A percentile compares a stretch with the other conserved stretches of the same genome.
Conservation (phyloP, 2,113 vertebrate genomes). For the Spermophilus dauricus region DNA sequence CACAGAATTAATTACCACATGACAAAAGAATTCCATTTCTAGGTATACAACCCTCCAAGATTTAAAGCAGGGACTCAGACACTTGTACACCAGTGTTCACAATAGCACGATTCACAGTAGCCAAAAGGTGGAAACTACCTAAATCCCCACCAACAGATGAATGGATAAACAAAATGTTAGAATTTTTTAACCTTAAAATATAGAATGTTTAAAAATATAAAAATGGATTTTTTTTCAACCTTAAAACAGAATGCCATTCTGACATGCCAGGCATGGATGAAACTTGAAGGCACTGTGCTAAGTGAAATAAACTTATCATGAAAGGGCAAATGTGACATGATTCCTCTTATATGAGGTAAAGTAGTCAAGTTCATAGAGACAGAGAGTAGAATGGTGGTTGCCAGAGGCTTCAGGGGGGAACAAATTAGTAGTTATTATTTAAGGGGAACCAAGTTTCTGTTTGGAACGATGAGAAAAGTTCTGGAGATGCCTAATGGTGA, state of each 20-base stretch:
- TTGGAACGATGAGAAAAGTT: neutral
- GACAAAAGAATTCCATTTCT: neutral
- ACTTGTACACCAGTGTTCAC: neutral
- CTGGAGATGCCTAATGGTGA: neutral
- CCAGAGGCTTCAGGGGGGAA: neutral
- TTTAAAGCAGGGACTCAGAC: neutral
- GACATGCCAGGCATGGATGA: neutral
- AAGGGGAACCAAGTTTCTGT: constrained; percentile 17
- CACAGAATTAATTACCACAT: neutral
- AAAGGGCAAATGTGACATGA: neutral
- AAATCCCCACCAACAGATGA: neutral
- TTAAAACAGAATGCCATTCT: constrained; percentile 15
- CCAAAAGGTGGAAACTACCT: neutral
- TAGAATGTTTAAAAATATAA: too few species aligned
- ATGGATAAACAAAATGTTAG: neutral
- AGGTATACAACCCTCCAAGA: neutral
- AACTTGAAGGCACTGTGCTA: neutral
- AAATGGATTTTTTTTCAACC: neutral
- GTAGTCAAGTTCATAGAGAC: neutral
- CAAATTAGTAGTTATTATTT: neutral
- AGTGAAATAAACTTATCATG: neutral
- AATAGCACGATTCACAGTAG: neutral
- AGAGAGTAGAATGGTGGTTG: neutral
- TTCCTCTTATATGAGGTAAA: neutral
- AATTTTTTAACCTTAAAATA: constrained; percentile 16